These are phyloP conservation scores for Ips nitidus DNA, from an alignment of 1,140 invertebrate genomes.

Conservation along the genomic window DNA sequence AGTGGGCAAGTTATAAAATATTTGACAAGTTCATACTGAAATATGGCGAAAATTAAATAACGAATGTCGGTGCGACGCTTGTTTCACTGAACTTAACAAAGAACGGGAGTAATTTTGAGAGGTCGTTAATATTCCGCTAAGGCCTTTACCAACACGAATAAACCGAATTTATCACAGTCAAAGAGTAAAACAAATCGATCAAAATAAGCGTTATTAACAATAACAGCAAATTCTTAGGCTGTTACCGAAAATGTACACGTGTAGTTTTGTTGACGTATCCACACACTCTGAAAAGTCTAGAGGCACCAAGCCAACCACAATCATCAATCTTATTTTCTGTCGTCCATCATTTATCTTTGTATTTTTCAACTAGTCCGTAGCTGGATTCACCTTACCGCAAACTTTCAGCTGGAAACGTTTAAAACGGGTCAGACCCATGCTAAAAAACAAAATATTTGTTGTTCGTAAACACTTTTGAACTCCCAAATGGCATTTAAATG, in stretches of 20 bases:
- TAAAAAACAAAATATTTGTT: slow-evolving; percentile 36
- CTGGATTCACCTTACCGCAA: slow-evolving; percentile 32
- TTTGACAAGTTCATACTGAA: not conserved
- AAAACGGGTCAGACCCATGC: slow-evolving; percentile 28
- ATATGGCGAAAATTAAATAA: not conserved
- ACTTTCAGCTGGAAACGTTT: slow-evolving; percentile 26
- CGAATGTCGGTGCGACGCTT: not conserved
- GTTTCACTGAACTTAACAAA: not conserved
- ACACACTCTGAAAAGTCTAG: slow-evolving; percentile 24
- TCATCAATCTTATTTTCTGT: slow-evolving; percentile 44
- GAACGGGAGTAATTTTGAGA: too few species aligned
- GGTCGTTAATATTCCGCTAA: too few species aligned
- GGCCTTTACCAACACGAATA: too few species aligned
- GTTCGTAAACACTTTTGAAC: slow-evolving; percentile 19
- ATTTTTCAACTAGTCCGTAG: slow-evolving; percentile 42
- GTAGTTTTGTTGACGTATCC: slow-evolving; percentile 25
- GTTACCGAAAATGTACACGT: slow-evolving; percentile 25
- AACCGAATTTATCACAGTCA: too few species aligned
- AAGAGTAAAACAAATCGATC: too few species aligned
- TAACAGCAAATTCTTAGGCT: slow-evolving; percentile 13
- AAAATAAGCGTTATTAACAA: slow-evolving; percentile 7
- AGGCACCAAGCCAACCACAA: slow-evolving; percentile 15
- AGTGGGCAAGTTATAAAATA: slow-evolving; percentile 1
- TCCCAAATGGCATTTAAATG: slow-evolving; percentile 24
- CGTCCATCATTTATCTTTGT: slow-evolving; percentile 45